Percentiles rank a stretch among this genome's conserved stretches.
phyloP scores from a whole-genome alignment of 2,113 vertebrate species.

The Pseudois nayaur region DNA sequence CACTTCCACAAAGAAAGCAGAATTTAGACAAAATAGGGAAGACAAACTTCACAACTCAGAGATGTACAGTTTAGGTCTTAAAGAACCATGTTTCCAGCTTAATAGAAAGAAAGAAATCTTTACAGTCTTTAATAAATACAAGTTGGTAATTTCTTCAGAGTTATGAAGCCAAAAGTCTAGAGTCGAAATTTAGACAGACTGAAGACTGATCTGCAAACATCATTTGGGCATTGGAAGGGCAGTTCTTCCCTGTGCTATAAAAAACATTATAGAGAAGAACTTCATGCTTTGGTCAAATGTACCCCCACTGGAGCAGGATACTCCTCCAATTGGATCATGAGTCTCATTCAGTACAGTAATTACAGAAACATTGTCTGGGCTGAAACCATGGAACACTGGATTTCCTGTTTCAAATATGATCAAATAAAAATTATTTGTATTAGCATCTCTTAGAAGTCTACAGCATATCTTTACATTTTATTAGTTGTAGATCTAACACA shows the following conservation, averaged over 20 bases:
- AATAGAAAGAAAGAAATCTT: neutral
- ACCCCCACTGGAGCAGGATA: neutral
- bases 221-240: neutral
- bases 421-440: constrained; percentile 50
- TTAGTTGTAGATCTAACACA: neutral
- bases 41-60: neutral
- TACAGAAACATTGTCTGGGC: constrained; percentile 29
- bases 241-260: neutral
- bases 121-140: neutral
- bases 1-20: neutral
- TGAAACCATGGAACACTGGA: neutral
- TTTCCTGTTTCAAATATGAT: constrained; percentile 46
- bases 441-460: neutral
- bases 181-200: neutral
- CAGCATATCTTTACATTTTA: constrained; percentile 23
- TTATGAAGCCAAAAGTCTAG: neutral
- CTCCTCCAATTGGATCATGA: neutral
- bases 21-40: neutral
- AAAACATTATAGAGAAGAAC: neutral
- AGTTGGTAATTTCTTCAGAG: neutral
- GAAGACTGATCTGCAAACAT: neutral
- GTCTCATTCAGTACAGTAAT: neutral
- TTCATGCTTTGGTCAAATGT: neutral
- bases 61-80: neutral
- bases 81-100: neutral